phyloP scores from a whole-genome alignment of 2,113 vertebrate species.

The Channa maculata region DNA sequence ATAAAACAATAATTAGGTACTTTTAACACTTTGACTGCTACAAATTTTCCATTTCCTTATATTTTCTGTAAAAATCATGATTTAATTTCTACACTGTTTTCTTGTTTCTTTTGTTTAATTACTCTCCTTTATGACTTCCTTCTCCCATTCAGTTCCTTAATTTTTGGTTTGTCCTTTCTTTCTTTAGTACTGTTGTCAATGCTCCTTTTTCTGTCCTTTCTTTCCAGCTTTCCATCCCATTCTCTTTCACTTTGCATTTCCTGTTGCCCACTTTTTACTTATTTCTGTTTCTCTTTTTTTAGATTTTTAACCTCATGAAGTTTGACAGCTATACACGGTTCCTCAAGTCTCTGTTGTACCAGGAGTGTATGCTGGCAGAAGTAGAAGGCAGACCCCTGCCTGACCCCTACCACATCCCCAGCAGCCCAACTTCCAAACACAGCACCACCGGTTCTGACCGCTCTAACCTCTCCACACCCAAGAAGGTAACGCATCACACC shows the following conservation, averaged over 20 bases:
- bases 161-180: not conserved
- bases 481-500: slow-evolving; percentile 88
- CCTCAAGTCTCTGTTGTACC: slow-evolving; percentile 95
- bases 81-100: no score
- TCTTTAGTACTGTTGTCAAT: not conserved
- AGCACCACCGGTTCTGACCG: slow-evolving; percentile 89
- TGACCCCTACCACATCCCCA: slow-evolving; percentile 89
- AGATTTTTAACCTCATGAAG: slow-evolving; percentile 99
- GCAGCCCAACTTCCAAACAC: slow-evolving; percentile 95
- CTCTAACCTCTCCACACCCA: slow-evolving; percentile 91
- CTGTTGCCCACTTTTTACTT: not conserved
- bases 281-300: not conserved
- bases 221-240: not conserved
- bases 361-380: slow-evolving; percentile 96
- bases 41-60: no score
- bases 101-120: not conserved
- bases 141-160: not conserved
- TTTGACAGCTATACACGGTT: slow-evolving; percentile 98
- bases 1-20: no score
- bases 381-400: slow-evolving; percentile 94
- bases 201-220: not conserved
- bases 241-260: not conserved
- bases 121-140: not conserved
- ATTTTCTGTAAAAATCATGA: no score
- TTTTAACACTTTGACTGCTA: no score